Evolutionary conservation across 2,888 invertebrate species (phyloP), one percentile per base, ranked within the genome.

Genomic region (Eurytoma californica): DNA sequence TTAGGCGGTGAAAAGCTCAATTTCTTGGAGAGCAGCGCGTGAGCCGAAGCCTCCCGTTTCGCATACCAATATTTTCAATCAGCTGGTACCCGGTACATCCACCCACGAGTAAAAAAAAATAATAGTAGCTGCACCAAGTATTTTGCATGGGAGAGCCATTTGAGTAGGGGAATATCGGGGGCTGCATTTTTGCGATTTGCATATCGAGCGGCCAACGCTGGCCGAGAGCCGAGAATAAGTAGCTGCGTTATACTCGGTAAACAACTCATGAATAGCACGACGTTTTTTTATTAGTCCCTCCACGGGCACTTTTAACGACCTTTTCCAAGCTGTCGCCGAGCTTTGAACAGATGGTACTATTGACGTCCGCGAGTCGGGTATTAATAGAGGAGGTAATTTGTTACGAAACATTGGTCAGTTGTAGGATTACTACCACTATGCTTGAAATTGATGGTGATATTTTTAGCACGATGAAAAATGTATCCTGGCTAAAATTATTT

Each of bases 31-130:
- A 24, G 47, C 47, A 24, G 3, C 30, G n/a, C 18, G 39, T 30
- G 24, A 4, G 7, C 30, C n/a, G 18, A 18, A 24, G 24, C 20
- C 39, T 39, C n/a, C 39, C 63, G 18, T 53, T 18, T 55, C 28
- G 77, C 77, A 78, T 72, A 78, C 79, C 79, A 69, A 79, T 79
- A 74, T 74, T 79, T 79, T 74, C 79, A 65, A 79, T 79, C 79
- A 79, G 55, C 63, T 28, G 49, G 30, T 7, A 49, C 3, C 13
- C 39, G 16, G 3, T 51, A 14, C 24, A 2, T n/a, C 30, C 18
- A 14, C 68, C 68, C 57, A 4, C 51, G 20, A 14, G 13, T n/a
- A 18, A 39, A 14, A 18, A 57, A 28, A n/a, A 63, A 47, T 3
- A 51, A 66, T 30, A 73, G 18, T 18, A 61, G 5, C 16, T 39